These are phyloP conservation scores for Pteropus alecto DNA, from an alignment of 2,113 vertebrate species.

Conservation along the genomic window DNA sequence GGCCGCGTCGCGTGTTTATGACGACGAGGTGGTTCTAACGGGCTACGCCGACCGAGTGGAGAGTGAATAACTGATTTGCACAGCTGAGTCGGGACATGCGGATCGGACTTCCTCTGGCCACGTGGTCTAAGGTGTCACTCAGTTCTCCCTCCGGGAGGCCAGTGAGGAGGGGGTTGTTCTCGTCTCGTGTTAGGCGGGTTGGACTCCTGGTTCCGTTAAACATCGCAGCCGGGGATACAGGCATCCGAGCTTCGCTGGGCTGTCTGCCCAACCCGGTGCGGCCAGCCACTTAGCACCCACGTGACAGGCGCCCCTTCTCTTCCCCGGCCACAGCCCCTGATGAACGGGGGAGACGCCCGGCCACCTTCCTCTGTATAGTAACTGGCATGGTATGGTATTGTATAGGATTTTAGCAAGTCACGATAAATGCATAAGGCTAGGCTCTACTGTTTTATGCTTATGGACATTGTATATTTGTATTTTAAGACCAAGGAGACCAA, in stretches of 20 bases:
- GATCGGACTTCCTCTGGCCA: constrained; percentile 31
- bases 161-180: neutral
- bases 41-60: neutral
- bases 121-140: constrained; percentile 12
- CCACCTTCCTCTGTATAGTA: constrained; percentile 76
- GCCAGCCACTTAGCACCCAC: constrained; percentile 44
- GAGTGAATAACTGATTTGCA: neutral
- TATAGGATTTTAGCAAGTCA: constrained; percentile 81
- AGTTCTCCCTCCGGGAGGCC: neutral
- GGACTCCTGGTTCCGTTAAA: constrained; percentile 35
- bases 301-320: constrained; percentile 50
- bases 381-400: constrained; percentile 81
- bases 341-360: constrained; percentile 51
- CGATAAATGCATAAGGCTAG: constrained; percentile 79
- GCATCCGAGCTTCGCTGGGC: neutral
- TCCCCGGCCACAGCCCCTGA: constrained; percentile 9
- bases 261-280: constrained; percentile 25
- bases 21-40: constrained; percentile 58
- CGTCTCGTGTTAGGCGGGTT: constrained; percentile 42
- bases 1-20: constrained; percentile 64
- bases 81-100: constrained; percentile 59
- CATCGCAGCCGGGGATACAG: constrained; percentile 43
- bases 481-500: constrained; percentile 83
- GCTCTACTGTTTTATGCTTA: constrained; percentile 80
- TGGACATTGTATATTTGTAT: constrained; percentile 84